phyloP scores from a whole-genome alignment of 1,140 invertebrate species.

The Musca domestica region DNA sequence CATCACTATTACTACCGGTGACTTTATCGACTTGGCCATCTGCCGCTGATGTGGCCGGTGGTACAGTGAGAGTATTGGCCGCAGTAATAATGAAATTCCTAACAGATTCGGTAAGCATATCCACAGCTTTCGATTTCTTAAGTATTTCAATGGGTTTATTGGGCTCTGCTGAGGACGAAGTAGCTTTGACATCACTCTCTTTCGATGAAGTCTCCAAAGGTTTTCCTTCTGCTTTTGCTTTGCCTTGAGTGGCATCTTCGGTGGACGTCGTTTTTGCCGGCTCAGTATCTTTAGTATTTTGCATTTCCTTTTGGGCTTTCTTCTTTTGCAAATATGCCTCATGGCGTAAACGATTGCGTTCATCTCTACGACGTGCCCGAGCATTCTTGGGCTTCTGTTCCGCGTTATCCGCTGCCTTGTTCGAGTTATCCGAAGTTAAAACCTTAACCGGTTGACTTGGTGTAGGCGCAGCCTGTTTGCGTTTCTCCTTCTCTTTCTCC shows the following conservation, averaged over 20 bases:
- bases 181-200: neutral
- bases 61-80: slow-evolving; percentile 10
- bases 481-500: slow-evolving; percentile 52
- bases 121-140: slow-evolving; percentile 7
- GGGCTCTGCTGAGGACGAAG: neutral
- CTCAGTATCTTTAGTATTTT: slow-evolving; percentile 20
- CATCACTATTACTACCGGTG: too few relatives aligned
- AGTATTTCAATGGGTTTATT: slow-evolving; percentile 14
- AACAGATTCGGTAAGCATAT: slow-evolving; percentile 25
- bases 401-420: slow-evolving; percentile 18
- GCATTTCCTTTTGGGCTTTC: slow-evolving; percentile 41
- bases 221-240: slow-evolving; percentile 16
- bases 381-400: slow-evolving; percentile 35
- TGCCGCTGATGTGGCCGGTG: neutral
- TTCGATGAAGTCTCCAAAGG: neutral
- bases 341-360: slow-evolving; percentile 42
- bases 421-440: neutral
- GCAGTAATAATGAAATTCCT: slow-evolving; percentile 27
- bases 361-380: slow-evolving; percentile 38
- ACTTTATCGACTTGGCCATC: neutral
- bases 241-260: slow-evolving; percentile 22
- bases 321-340: slow-evolving; percentile 43
- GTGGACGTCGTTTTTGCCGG: neutral
- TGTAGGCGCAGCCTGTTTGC: slow-evolving; percentile 23
- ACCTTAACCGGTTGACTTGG: slow-evolving; percentile 24